Base-by-base conservation (phyloP, 2,888 invertebrate genomes). In the Bembecia ichneumoniformis region DNA sequence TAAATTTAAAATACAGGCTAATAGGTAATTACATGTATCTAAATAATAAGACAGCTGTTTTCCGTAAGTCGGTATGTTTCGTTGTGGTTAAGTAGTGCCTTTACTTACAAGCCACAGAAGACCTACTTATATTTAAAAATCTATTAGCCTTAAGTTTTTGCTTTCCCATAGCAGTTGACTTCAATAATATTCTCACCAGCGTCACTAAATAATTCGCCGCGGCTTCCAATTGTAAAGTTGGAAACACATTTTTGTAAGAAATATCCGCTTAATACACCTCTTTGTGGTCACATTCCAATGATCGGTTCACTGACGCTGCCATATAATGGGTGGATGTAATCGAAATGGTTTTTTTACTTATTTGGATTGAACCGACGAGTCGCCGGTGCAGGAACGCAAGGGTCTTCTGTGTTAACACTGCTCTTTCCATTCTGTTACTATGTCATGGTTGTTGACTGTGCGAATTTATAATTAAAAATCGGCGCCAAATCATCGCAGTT, bases 181-280 rank as follows among this genome's bases (percentile, higher is more conserved):
- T 64, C 58, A 57, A 66, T 60, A 58, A 71, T 65, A 66, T 67
- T 65, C 74, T 62, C 57, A 63, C 62, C 67, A 69, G 76, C 75
- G 74, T 74, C 72, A 68, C 74, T 70, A 71, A 73, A 61, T 74
- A 68, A 82, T 83, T 79, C 54, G 80, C 59, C 58, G 59, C 75
- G 74, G 61, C 64, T 68, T 62, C 57, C 57, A 63, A 62, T 67
- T 63, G 59, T 63, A 56, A 61, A 60, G 55, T 67, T 60, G 54
- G 60, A 60, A 60, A 66, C 67, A 69, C 63, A 69, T 67, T 74
- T 74, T 69, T 67, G 63, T 68, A 66, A 71, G 68, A 71, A 73
- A 64, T 64, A 60, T 59, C 64, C 69, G 64, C 65, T 66, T 65
- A 62, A 62, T 63, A 63, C 63, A 60, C 68, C 71, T 68, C 69